Conservation (phyloP, 2,888 invertebrate genomes). For the Stenodera caucasica region DNA sequence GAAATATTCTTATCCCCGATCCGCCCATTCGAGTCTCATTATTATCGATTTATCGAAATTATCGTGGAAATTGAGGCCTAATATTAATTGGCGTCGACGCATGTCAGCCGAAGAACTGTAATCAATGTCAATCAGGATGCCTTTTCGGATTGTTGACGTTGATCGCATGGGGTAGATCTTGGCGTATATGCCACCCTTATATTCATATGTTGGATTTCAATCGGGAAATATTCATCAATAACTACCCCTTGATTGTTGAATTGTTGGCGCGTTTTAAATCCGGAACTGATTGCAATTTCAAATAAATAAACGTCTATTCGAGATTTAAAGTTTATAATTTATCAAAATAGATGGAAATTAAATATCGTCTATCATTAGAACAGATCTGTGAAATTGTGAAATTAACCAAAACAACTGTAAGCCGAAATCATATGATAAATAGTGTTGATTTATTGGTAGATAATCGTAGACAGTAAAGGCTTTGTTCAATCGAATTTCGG, state of each 20-base stretch:
- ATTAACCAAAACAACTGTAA: not conserved
- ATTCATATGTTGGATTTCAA: constrained; percentile 1
- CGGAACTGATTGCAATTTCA: not conserved
- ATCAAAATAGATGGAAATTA: constrained; percentile 3
- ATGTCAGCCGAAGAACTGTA: constrained; percentile 37
- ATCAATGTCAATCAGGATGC: constrained; percentile 45
- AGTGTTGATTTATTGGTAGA: constrained; percentile 5
- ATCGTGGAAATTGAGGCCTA: constrained; percentile 1
- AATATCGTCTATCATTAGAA: not conserved
- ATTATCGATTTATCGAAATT: too few relatives aligned
- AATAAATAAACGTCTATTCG: not conserved
- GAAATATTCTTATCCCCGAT: constrained; percentile 30
- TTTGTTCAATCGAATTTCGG: not conserved
- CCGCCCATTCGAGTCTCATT: too few relatives aligned
- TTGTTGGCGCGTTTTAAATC: too few relatives aligned
- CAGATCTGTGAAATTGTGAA: not conserved
- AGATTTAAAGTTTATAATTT: not conserved
- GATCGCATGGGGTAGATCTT: constrained; percentile 38
- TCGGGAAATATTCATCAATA: not conserved
- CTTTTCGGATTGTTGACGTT: constrained; percentile 39
- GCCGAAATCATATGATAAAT: constrained; percentile 4
- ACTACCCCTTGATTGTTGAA: not conserved
- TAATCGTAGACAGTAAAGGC: not conserved
- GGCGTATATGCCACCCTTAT: constrained; percentile 28
- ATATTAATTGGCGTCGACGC: constrained; percentile 39